Base-by-base conservation (phyloP, 2,113 vertebrate species). In the Pica pica region DNA sequence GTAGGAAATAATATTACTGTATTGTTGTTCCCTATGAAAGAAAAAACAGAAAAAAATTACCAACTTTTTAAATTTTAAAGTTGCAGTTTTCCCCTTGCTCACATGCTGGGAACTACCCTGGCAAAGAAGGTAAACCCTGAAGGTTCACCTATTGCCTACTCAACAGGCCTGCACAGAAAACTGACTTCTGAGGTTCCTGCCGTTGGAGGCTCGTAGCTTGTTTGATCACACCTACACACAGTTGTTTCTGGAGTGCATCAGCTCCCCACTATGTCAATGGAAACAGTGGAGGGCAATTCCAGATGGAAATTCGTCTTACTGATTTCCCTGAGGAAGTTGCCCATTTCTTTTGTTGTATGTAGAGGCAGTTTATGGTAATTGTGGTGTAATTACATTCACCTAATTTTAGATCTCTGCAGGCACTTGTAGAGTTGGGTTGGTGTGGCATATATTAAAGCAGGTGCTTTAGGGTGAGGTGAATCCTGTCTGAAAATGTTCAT, bases 401-500 rank as follows among this genome's bases (percentile, higher is more conserved):
- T 73, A 57, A 83, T 88, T 88, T 88, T 94, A 86, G 35, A 49
- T 93, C 49, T 61, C 92, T 77, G 35, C 59, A 93, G 63, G 50
- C 55, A 76, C 86, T 90, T 69, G 53, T 90, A 35, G 49, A 77
- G 49, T 69, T 63, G 22, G 2, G 31, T 83, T 93, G 53, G 28
- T 69, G 55, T 85, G 59, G 50, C 55, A 49, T 80, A 33, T 28
- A 80, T 68, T 80, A 46, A 73, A 86, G 57, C 63, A 92, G 42
- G 75, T 94, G 75, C 46, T 93, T 90, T 82, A 64, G 61, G 28
- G 68, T 78, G 44, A 78, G 47, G 74, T 93, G 49, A 88, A 73
- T 95, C 67, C 60, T 60, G 57, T 76, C 55, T 86, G 65, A 80
- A 94, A 95, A 85, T 73, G 70, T 23, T 93, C 9, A 37, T 84